Base-by-base conservation (phyloP, 2,113 vertebrate genomes). In the Polyodon spathula region DNA sequence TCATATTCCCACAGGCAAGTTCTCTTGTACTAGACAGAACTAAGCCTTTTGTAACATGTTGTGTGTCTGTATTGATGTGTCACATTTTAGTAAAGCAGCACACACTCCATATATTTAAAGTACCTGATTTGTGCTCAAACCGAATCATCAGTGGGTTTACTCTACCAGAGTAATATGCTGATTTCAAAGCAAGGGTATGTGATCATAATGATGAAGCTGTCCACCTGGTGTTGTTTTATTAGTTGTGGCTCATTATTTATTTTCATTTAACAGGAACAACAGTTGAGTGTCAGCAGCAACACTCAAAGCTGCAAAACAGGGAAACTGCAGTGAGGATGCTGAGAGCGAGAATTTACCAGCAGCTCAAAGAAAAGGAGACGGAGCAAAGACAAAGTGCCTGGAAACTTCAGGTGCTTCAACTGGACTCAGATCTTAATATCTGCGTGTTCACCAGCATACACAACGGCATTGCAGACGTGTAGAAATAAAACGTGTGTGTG, bases 251-350 rank as follows among this genome's bases (percentile, higher is more conserved):
- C 38, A 6, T 4, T 55, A 6, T 11, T 44, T 46, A 8, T 27
- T 4, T 52, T 15, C 43, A 2, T 40, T 27, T 37, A 15, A 0
- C 73, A 98, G 94, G 95, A 1, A 66, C 86, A 8, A 67, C 69
- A 0, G 87, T 90, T 0, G 95, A 98, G 71, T 97, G 95, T 76
- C 95, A 98, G 77, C 89, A 97, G 78, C 88, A 83, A 51, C 87
- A 94, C 64, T 98, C 95, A 1, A 94, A 98, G 78, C 79, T 91
- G 27, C 46, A 86, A 65, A 98, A 98, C 78, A 89, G 81, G 72
- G 89, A 94, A 39, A 82, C 76, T 0, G 95, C 95, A 63, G 75
- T 97, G 85, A 81, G 68, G 4, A 65, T 87, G 4, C 77, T 97
- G 72, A 85, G 69, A 68, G 84, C 90, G 2, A 85, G 88, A 62